Percentiles rank a stretch among this genome's conserved stretches.
These are phyloP conservation scores for Pteromalus puparum DNA, from an alignment of 1,140 invertebrate species.

Conservation along the genomic window DNA sequence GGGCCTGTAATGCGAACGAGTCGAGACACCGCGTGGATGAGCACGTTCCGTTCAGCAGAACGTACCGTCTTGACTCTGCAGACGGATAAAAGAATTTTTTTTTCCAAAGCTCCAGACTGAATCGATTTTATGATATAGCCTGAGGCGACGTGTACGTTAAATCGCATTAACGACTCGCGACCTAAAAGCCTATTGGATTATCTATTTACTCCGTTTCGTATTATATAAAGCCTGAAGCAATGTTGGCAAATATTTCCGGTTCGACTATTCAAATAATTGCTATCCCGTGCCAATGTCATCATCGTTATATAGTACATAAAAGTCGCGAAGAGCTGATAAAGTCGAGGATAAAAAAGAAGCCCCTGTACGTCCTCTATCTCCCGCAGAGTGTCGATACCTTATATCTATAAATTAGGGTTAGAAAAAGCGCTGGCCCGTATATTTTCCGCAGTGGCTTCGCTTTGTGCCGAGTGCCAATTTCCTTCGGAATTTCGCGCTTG, in stretches of 20 bases:
- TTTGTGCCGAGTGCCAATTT: slow-evolving; percentile 7
- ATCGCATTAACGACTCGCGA: not conserved
- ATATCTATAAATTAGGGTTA: not conserved
- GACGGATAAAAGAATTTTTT: too few relatives aligned
- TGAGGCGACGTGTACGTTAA: not conserved
- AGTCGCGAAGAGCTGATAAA: too few relatives aligned
- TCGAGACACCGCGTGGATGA: not conserved
- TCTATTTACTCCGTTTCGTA: not conserved
- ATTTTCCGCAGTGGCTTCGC: not conserved
- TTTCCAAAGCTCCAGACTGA: too few relatives aligned
- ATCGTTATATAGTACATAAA: too few relatives aligned
- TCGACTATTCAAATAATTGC: not conserved
- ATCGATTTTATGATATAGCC: not conserved
- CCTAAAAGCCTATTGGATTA: slow-evolving; percentile 19
- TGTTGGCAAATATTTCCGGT: not conserved
- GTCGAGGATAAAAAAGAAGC: not conserved
- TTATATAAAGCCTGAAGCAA: not conserved
- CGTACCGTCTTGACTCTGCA: too few relatives aligned
- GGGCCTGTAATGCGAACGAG: not conserved
- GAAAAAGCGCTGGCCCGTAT: not conserved
- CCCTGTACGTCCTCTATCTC: not conserved
- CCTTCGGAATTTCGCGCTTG: slow-evolving; percentile 14
- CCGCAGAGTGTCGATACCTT: not conserved
- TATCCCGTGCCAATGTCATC: too few relatives aligned
- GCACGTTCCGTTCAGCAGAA: not conserved